phyloP scores from a whole-genome alignment of 2,888 invertebrate genomes.

The Thymelicus acteon region DNA sequence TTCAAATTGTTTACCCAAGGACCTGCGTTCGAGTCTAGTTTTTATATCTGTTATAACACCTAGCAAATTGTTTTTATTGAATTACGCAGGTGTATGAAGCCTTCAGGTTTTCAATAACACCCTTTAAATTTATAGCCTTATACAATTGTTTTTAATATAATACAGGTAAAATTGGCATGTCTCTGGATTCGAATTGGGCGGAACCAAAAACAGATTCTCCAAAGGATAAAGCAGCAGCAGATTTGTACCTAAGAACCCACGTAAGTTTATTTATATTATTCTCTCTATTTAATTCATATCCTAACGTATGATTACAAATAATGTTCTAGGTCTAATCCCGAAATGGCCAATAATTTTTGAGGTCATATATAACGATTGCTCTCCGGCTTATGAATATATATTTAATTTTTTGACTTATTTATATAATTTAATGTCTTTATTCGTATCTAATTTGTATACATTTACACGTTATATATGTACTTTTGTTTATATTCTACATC shows the following conservation, averaged over 20 bases:
- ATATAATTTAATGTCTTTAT: too few species aligned
- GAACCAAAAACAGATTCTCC: constrained; percentile 81
- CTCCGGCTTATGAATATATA: too few species aligned
- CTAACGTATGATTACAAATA: too few species aligned
- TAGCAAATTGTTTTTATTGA: constrained; percentile 7
- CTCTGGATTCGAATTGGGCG: constrained; percentile 86
- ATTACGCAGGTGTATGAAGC: background rate
- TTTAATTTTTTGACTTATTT: too few species aligned
- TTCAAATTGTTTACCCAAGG: constrained; percentile 31
- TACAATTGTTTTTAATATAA: background rate
- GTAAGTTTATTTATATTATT: constrained; percentile 61
- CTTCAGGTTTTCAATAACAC: too few species aligned
- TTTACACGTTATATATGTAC: too few species aligned
- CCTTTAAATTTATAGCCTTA: background rate
- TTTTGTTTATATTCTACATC: too few species aligned
- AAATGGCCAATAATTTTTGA: too few species aligned
- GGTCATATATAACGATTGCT: too few species aligned
- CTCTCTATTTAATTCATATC: background rate
- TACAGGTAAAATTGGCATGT: constrained; percentile 86
- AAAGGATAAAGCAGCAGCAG: constrained; percentile 85
- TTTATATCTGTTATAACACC: background rate
- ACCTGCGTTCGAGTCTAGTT: constrained; percentile 13
- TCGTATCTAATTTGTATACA: too few species aligned
- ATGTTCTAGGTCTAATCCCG: too few species aligned
- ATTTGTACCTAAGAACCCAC: constrained; percentile 85